Conservation (phyloP, 2,888 invertebrate genomes). For the Orthosia cruda region DNA sequence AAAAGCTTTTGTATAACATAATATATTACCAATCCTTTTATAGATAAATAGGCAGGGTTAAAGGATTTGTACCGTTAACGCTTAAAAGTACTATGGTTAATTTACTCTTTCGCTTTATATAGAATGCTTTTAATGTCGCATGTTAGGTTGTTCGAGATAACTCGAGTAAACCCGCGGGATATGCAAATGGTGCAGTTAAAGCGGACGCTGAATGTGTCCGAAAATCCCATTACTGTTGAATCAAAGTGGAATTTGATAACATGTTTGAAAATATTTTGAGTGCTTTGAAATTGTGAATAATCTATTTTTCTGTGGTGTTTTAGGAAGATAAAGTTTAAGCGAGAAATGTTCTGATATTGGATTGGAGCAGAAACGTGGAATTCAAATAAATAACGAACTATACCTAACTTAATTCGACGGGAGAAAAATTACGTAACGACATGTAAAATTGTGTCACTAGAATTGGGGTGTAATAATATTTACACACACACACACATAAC, state of each 20-base stretch:
- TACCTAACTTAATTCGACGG: too few species aligned
- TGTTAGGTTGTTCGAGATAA: constrained; percentile 11
- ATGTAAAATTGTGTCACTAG: too few species aligned
- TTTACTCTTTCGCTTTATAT: neutral
- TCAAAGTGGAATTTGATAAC: constrained; percentile 23
- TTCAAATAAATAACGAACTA: too few species aligned
- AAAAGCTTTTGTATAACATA: too few species aligned
- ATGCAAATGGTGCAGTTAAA: constrained; percentile 50
- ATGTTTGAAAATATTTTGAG: constrained; percentile 27
- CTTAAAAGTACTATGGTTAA: neutral
- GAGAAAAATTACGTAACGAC: too few species aligned
- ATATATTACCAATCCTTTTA: too few species aligned
- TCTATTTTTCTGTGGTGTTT: constrained; percentile 7
- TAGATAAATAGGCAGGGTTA: neutral
- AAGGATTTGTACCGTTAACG: neutral
- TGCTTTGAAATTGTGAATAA: constrained; percentile 28
- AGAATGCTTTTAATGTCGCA: constrained; percentile 12
- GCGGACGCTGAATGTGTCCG: constrained; percentile 18
- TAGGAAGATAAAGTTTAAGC: neutral
- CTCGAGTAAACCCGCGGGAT: constrained; percentile 15
- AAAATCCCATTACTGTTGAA: constrained; percentile 34
- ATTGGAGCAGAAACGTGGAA: neutral
- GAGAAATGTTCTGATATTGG: neutral
- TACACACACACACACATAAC: too few species aligned
- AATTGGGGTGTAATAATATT: too few species aligned